Conservation (phyloP, 2,888 invertebrate species). For the Cryptus viduatorius region DNA sequence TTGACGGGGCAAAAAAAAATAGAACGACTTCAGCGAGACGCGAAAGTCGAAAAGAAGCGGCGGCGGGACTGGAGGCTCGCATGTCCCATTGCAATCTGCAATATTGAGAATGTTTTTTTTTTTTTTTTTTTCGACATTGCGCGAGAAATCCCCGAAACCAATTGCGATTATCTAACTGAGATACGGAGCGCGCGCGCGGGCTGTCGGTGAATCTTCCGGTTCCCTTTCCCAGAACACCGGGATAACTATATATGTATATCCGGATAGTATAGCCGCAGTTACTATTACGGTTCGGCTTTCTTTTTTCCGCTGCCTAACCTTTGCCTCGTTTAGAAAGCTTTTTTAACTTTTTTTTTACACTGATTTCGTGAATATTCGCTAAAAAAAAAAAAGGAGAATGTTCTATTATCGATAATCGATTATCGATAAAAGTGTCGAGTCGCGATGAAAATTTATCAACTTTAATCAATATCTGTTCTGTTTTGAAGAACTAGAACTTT, state of each 20-base stretch:
- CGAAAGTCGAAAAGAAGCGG: slow-evolving; percentile 65
- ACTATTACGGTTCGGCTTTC: background rate
- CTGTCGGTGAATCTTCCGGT: slow-evolving; percentile 57
- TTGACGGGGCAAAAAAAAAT: slow-evolving; percentile 40
- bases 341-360: slow-evolving; percentile 8
- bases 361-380: background rate
- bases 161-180: slow-evolving; percentile 82
- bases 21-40: slow-evolving; percentile 45
- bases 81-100: slow-evolving; percentile 78
- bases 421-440: background rate
- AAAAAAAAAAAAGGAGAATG: background rate
- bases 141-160: slow-evolving; percentile 74
- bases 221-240: slow-evolving; percentile 40
- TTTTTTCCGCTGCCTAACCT: slow-evolving; percentile 18
- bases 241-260: slow-evolving; percentile 8
- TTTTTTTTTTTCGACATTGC: slow-evolving; percentile 66
- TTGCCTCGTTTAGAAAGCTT: slow-evolving; percentile 33
- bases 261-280: background rate
- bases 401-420: background rate
- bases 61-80: slow-evolving; percentile 71
- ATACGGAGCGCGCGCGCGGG: slow-evolving; percentile 68
- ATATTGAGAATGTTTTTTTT: slow-evolving; percentile 77
- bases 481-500: too few relatives aligned
- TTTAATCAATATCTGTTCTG: background rate
- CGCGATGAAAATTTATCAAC: background rate